Percentiles rank a stretch among this genome's conserved stretches.
phyloP scores from a whole-genome alignment of 1,140 invertebrate genomes.

The Dinoponera quadriceps region DNA sequence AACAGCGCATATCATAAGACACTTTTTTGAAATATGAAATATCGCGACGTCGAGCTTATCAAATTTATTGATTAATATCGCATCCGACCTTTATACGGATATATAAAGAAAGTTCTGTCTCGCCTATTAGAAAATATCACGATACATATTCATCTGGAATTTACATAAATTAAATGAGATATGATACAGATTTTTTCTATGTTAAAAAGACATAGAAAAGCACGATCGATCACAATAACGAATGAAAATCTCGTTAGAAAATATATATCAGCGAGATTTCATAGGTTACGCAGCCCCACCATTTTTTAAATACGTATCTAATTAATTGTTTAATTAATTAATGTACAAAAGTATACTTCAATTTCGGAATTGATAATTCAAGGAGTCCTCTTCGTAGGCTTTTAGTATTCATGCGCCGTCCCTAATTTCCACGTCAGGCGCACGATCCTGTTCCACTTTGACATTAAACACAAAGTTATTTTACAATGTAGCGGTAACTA shows the following conservation, averaged over 20 bases:
- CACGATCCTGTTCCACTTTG: neutral
- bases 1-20: neutral
- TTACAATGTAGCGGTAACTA: constrained; percentile 6
- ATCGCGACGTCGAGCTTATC: neutral
- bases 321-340: neutral
- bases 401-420: neutral
- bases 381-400: too few species aligned
- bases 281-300: neutral
- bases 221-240: too few species aligned
- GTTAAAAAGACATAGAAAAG: too few species aligned
- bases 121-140: too few species aligned
- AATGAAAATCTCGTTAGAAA: too few species aligned
- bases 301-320: neutral
- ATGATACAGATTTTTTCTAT: too few species aligned
- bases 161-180: too few species aligned
- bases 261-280: too few species aligned
- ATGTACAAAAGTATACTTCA: neutral
- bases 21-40: neutral
- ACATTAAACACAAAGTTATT: constrained; percentile 4
- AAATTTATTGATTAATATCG: neutral
- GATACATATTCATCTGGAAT: too few species aligned
- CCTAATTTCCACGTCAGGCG: neutral
- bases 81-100: too few species aligned
- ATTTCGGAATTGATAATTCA: neutral
- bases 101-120: too few species aligned